These are phyloP conservation scores for Brachylomia viminalis DNA, from an alignment of 2,888 invertebrate genomes.

Conservation along the genomic window DNA sequence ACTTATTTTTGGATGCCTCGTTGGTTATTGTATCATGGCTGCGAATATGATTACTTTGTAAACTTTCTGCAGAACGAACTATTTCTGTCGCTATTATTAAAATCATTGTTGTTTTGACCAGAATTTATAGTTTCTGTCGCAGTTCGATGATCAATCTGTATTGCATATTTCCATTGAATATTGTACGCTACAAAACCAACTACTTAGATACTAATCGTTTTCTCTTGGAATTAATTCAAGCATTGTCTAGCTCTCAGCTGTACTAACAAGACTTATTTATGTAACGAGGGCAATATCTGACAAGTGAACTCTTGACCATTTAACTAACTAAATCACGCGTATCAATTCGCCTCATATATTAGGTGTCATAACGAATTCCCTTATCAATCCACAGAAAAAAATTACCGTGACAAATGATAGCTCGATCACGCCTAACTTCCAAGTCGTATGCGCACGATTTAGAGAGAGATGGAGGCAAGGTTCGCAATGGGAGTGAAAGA, in stretches of 20 bases:
- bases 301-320: conserved; percentile 34
- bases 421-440: conserved; percentile 71
- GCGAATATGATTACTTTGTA: too few relatives aligned
- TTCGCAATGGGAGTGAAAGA: conserved; percentile 58
- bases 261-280: conserved; percentile 24
- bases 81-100: background rate
- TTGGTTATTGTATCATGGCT: background rate
- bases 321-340: conserved; percentile 46
- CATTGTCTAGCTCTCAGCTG: conserved; percentile 20
- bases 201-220: conserved; percentile 40
- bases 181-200: conserved; percentile 20
- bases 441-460: conserved; percentile 70
- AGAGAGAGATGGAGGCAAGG: conserved; percentile 62
- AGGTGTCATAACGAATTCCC: conserved; percentile 82
- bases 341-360: conserved; percentile 81
- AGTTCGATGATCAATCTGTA: conserved; percentile 30
- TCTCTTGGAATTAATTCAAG: conserved; percentile 34
- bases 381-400: conserved; percentile 81
- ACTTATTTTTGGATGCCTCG: background rate
- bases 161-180: conserved; percentile 27
- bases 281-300: conserved; percentile 25
- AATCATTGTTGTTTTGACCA: background rate
- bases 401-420: conserved; percentile 85
- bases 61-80: too few relatives aligned
- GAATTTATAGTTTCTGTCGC: conserved; percentile 22